Conservation (phyloP, 2,113 vertebrate genomes). For the Archilochus colubris region DNA sequence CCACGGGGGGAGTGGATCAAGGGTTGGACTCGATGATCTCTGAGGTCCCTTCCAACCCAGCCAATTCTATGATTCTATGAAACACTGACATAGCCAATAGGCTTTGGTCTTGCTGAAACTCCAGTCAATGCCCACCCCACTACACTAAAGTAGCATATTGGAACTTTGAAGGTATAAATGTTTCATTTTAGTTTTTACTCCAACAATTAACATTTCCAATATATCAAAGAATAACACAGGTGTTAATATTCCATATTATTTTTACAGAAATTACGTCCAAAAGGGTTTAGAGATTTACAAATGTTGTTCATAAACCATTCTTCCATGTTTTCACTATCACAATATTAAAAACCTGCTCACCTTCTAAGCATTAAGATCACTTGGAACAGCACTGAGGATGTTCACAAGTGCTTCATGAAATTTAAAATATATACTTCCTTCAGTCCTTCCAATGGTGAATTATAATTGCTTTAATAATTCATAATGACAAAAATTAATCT, state of each 20-base stretch:
- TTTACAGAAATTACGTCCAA: neutral
- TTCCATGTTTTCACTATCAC: neutral
- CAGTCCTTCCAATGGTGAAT: slow-evolving; percentile 25
- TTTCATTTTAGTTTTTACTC: neutral
- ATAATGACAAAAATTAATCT: slow-evolving; percentile 40
- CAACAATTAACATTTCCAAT: neutral
- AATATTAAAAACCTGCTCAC: neutral
- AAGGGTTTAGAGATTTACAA: neutral
- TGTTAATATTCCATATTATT: neutral
- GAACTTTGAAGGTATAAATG: neutral
- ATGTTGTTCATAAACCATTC: neutral
- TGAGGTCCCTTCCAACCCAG: no score
- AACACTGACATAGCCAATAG: accelerated
- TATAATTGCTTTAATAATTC: slow-evolving; percentile 62
- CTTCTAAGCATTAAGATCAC: neutral
- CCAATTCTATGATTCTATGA: no score
- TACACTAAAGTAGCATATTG: neutral
- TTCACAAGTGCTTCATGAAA: slow-evolving; percentile 15
- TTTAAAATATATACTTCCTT: slow-evolving; percentile 39
- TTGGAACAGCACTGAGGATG: neutral
- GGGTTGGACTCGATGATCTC: no score
- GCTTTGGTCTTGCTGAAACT: neutral
- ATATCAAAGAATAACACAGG: neutral
- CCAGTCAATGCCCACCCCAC: accelerated
- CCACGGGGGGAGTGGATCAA: no score